phyloP scores from a whole-genome alignment of 2,797 vertebrate genomes.

The Acrossocheilus wenchowensis region DNA sequence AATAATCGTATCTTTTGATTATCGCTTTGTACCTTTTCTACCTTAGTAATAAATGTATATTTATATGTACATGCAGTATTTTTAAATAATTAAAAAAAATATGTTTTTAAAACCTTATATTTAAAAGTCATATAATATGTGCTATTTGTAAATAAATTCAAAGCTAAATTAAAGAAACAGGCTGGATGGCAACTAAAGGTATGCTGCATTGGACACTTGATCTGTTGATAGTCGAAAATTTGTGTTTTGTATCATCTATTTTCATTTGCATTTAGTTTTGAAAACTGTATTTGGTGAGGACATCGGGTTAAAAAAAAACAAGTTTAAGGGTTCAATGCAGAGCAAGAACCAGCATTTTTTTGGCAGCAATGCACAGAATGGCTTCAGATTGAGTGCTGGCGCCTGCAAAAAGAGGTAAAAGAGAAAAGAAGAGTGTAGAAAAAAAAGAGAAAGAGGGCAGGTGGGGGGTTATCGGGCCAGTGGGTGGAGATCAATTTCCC shows the following conservation, averaged over 20 bases:
- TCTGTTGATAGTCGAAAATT: neutral
- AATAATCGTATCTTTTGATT: neutral
- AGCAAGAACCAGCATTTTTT: neutral
- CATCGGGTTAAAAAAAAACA: neutral
- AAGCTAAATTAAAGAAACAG: neutral
- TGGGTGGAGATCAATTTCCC: slow-evolving; percentile 71
- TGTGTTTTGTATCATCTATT: neutral
- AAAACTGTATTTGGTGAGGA: neutral
- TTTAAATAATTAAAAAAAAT: neutral
- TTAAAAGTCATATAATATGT: neutral
- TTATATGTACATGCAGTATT: neutral
- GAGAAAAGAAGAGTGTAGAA: slow-evolving; percentile 28
- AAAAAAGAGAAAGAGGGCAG: neutral
- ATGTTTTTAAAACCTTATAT: neutral
- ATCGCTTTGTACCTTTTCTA: neutral
- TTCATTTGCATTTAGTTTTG: neutral
- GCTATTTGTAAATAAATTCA: neutral
- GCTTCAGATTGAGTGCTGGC: neutral
- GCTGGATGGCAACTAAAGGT: neutral
- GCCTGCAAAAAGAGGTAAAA: slow-evolving; percentile 16
- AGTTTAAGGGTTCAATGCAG: neutral
- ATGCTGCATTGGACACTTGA: neutral
- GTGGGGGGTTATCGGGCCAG: slow-evolving; percentile 50
- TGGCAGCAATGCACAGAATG: neutral
- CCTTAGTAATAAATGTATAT: neutral